Evolutionary conservation across 1,140 invertebrate species (phyloP).

Genomic region (Littorina saxatilis): DNA sequence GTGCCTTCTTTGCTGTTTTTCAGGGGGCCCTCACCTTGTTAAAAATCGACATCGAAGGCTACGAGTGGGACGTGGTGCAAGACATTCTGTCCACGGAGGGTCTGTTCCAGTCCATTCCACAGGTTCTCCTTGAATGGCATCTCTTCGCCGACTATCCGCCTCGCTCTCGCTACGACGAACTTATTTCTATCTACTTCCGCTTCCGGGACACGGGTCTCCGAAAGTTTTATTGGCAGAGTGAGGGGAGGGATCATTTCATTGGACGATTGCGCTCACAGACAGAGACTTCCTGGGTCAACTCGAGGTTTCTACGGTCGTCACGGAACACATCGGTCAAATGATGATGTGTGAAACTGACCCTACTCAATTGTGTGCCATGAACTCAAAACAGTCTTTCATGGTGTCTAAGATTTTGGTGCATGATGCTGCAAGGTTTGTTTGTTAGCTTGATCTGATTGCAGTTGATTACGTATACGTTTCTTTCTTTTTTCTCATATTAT

Average conservation of each 20-base stretch:
- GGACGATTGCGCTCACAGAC: conserved; percentile 21
- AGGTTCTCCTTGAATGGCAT: conserved; percentile 40
- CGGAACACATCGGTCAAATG: neutral
- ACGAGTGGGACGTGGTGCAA: conserved; percentile 18
- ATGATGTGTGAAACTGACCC: neutral
- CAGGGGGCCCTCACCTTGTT: conserved; percentile 6
- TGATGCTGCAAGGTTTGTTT: neutral
- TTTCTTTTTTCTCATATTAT: neutral
- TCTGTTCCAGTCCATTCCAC: conserved; percentile 14
- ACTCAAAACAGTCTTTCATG: neutral
- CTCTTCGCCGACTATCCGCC: conserved; percentile 29
- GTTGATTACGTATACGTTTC: no score
- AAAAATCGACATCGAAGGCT: conserved; percentile 25
- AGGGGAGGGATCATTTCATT: conserved; percentile 28
- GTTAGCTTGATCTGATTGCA: neutral
- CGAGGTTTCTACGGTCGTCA: neutral
- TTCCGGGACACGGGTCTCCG: conserved; percentile 18
- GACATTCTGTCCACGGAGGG: conserved; percentile 11
- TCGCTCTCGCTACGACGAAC: conserved; percentile 20
- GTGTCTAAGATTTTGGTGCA: neutral
- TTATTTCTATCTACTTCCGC: neutral
- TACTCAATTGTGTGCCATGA: neutral
- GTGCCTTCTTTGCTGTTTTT: neutral
- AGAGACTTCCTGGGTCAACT: conserved; percentile 32
- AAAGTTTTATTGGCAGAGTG: conserved; percentile 23